Base-by-base conservation (phyloP, 2,888 invertebrate genomes). In the Litoditis marina region DNA sequence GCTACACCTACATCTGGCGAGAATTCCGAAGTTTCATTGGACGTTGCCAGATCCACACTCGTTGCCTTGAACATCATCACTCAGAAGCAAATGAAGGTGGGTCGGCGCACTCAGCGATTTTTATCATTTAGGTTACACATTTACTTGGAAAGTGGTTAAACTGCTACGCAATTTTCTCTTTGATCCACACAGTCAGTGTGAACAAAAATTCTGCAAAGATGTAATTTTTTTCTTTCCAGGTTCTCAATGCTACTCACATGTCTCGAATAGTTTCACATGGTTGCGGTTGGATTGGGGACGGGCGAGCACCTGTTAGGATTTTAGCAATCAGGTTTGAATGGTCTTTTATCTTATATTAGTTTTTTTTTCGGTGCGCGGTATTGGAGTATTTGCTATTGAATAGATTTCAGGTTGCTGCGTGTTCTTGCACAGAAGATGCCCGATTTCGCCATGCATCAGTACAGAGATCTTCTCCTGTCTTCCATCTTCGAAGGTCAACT, bases 1-100 rank as follows among this genome's bases (percentile, higher is more conserved):
- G 65, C 74, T 16, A 71, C 68, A 2, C 55, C 63, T 22, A 42
- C 54, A 8, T 25, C 44, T 11, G 34, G 30, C 34, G 25, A 19
- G 1, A 32, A 56, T 5, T 44, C 49, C 1, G 63, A 66, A 27
- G 62, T 74, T 65, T 58, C 61, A 8, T 39, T 80, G 47, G 57
- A 66, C 22, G 64, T 63, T 19, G 69, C 76, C 16, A 63, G 78
- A 13, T 69, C 76, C 1, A 58, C 71, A 28, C 61, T 81, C 34
- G 78, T 78, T 27, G 78, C 80, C 16, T 60, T 77, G 27, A 81
- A 79, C 63, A 77, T 81, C 42, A 66, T 81, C n/a, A 73, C 75
- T 30, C 76, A 78, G 64, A 79, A 79, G 57, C 74, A 76, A 46
- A 61, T 80, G 32, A 73, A 69, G 46, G 65, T 72, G 31, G 16